Evolutionary conservation across 2,888 invertebrate genomes (phyloP).

Genomic region (Tenthredo livida): DNA sequence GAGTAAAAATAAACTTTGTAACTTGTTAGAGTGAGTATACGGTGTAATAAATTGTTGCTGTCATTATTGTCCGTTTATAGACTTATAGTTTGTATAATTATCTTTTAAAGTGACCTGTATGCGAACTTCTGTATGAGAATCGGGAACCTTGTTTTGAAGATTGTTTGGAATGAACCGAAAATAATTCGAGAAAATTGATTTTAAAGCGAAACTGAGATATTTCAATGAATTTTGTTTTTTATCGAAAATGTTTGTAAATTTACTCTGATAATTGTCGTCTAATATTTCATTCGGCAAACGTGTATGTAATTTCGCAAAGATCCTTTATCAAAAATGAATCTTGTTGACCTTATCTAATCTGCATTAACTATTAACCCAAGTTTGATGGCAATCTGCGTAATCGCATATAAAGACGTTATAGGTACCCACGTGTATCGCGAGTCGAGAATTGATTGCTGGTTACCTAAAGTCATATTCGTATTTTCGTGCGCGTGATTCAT

Average conservation of each 20-base stretch:
- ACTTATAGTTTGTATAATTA: not conserved
- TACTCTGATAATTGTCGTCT: too few species aligned
- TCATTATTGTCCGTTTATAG: not conserved
- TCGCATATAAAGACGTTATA: not conserved
- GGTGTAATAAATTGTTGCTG: not conserved
- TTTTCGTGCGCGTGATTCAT: not conserved
- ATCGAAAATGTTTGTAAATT: not conserved
- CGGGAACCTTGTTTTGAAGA: not conserved
- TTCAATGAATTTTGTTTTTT: not conserved
- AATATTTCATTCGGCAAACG: not conserved
- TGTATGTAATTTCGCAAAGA: constrained; percentile 5
- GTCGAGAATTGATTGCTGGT: not conserved
- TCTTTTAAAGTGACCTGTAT: not conserved
- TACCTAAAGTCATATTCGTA: not conserved
- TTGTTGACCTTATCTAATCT: constrained; percentile 6
- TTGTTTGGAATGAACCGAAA: not conserved
- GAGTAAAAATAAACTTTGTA: not conserved
- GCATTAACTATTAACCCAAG: not conserved
- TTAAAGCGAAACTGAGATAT: not conserved
- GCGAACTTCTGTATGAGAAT: not conserved
- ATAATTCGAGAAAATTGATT: not conserved
- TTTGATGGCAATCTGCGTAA: not conserved
- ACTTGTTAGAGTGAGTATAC: not conserved
- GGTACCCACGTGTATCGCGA: not conserved
- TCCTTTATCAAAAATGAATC: not conserved